Conservation (phyloP, 1,140 invertebrate species). For the Bombus polaris region DNA sequence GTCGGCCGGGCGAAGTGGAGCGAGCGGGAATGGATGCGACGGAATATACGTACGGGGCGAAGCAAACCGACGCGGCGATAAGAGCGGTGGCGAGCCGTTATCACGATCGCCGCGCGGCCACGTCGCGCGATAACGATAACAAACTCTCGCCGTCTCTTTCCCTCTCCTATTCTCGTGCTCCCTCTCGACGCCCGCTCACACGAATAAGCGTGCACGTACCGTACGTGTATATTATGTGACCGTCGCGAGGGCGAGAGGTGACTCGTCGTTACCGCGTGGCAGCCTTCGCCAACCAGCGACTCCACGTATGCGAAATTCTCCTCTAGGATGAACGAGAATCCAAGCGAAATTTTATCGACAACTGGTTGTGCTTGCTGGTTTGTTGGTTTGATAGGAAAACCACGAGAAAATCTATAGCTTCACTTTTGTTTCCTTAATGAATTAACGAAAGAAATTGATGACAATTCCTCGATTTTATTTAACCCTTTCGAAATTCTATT, state of each 20-base stretch:
- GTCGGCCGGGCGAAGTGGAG: constrained; percentile 70
- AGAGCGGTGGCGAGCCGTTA: constrained; percentile 80
- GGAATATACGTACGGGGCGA: constrained; percentile 64
- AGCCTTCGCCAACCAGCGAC: constrained; percentile 20
- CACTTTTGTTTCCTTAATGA: no score
- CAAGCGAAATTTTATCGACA: not conserved
- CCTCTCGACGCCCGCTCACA: constrained; percentile 22
- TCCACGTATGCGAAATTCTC: not conserved
- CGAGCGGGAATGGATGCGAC: constrained; percentile 71
- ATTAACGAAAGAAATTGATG: no score
- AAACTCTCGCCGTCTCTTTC: constrained; percentile 75
- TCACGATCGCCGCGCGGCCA: constrained; percentile 81
- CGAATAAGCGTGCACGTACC: constrained; percentile 1
- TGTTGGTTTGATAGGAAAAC: no score
- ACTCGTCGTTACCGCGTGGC: constrained; percentile 54
- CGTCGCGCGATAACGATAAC: constrained; percentile 82
- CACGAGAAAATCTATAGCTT: no score
- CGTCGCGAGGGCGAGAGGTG: constrained; percentile 58
- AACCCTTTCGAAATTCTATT: no score
- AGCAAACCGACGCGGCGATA: constrained; percentile 74
- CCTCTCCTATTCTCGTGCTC: constrained; percentile 41
- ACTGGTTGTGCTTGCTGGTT: not conserved
- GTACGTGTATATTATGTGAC: constrained; percentile 23
- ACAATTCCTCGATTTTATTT: no score
- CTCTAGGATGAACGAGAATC: not conserved